A percentile compares a stretch with the other conserved stretches of the same genome.
Evolutionary conservation across 2,113 vertebrate species (phyloP).

Genomic region (Lamprotornis superbus): DNA sequence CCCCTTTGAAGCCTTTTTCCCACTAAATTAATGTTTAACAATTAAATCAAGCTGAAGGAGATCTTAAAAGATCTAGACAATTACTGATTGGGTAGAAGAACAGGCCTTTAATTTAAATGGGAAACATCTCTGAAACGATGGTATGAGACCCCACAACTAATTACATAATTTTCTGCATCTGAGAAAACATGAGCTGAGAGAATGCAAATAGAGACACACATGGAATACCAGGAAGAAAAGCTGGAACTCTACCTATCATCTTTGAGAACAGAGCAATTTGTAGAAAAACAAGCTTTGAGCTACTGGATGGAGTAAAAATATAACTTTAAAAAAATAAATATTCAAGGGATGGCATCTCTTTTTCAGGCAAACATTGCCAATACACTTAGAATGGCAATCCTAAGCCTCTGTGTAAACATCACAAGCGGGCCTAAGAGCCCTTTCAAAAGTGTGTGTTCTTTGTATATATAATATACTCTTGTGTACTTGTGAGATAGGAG

Average conservation of each 20-base stretch:
- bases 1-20: conserved; percentile 77
- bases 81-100: conserved; percentile 82
- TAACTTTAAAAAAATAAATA: not conserved
- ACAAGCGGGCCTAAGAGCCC: conserved; percentile 16
- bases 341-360: not conserved
- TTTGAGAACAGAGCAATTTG: conserved; percentile 55
- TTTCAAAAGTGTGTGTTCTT: conserved; percentile 27
- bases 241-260: conserved; percentile 53
- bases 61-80: conserved; percentile 78
- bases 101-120: conserved; percentile 83
- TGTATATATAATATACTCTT: conserved; percentile 46
- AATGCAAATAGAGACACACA: conserved; percentile 75
- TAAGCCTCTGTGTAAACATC: conserved; percentile 26
- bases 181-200: conserved; percentile 86
- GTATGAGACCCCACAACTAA: conserved; percentile 85
- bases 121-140: conserved; percentile 82
- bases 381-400: not conserved
- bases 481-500: conserved; percentile 35
- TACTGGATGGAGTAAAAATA: not conserved
- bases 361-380: not conserved
- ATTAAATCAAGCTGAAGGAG: conserved; percentile 84
- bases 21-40: conserved; percentile 85
- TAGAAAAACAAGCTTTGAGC: conserved; percentile 41
- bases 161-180: conserved; percentile 97
- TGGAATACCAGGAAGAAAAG: conserved; percentile 59